Conservation (phyloP, 2,113 vertebrate genomes). For the Istiophorus platypterus region DNA sequence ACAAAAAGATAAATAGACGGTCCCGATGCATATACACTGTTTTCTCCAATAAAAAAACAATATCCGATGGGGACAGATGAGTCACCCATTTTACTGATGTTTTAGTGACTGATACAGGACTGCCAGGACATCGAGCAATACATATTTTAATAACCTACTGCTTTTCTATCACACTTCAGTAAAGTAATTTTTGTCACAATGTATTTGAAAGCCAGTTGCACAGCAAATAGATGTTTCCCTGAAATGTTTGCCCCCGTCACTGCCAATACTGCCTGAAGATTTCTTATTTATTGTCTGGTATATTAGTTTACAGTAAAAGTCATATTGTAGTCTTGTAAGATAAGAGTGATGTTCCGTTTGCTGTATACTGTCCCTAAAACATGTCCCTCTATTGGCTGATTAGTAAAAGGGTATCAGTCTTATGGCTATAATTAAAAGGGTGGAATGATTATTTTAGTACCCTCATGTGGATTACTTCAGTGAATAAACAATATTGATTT, state of each 20-base stretch:
- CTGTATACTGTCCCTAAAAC: not conserved
- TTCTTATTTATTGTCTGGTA: not conserved
- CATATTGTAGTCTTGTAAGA: too few relatives aligned
- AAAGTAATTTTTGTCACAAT: not conserved
- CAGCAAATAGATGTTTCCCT: not conserved
- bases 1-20: constrained; percentile 48
- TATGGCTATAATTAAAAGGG: not conserved
- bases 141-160: not conserved
- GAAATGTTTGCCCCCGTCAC: not conserved
- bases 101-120: not conserved
- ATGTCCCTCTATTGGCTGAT: not conserved
- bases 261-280: not conserved
- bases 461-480: not conserved
- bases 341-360: not conserved
- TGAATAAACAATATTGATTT: not conserved
- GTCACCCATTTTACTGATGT: not conserved
- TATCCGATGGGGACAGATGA: not conserved
- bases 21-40: not conserved
- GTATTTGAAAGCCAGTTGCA: not conserved
- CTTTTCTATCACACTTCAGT: not conserved
- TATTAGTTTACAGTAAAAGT: not conserved
- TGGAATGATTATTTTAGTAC: not conserved
- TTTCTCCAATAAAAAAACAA: not conserved
- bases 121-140: not conserved
- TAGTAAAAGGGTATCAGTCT: not conserved